Evolutionary conservation across 2,888 invertebrate genomes (phyloP).

Genomic region (Zaprionus obscuricornis): DNA sequence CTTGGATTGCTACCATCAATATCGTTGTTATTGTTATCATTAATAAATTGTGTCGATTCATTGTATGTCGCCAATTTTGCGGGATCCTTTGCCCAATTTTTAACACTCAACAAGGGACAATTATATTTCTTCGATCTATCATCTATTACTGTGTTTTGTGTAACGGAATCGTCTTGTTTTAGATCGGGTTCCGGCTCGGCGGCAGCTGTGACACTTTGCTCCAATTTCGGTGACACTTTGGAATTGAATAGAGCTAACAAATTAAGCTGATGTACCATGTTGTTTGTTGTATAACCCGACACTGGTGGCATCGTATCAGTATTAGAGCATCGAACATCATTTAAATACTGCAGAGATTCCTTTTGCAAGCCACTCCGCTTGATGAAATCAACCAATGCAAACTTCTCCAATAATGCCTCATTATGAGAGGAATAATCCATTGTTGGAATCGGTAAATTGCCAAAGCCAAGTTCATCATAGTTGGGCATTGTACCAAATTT

Average conservation of each 20-base stretch:
- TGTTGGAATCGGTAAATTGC: constrained; percentile 64
- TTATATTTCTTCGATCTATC: constrained; percentile 45
- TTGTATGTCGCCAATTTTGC: constrained; percentile 46
- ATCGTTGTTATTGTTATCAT: constrained; percentile 72
- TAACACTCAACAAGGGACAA: constrained; percentile 75
- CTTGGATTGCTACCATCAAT: constrained; percentile 39
- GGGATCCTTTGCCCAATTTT: constrained; percentile 80
- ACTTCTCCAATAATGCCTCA: constrained; percentile 78
- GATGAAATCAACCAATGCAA: constrained; percentile 72
- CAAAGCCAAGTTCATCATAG: constrained; percentile 78
- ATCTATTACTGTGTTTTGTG: constrained; percentile 18
- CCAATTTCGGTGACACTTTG: constrained; percentile 59
- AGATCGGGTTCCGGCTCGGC: constrained; percentile 17
- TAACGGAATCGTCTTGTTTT: constrained; percentile 22
- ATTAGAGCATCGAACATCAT: constrained; percentile 53
- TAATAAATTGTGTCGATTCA: constrained; percentile 38
- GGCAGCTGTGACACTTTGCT: constrained; percentile 9
- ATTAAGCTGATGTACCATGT: constrained; percentile 85
- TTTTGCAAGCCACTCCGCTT: constrained; percentile 69
- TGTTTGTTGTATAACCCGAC: constrained; percentile 83
- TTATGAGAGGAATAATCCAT: constrained; percentile 72
- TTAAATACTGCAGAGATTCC: constrained; percentile 62
- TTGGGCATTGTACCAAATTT: constrained; percentile 69
- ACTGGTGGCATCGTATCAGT: constrained; percentile 79
- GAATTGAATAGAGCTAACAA: constrained; percentile 85